Conservation (phyloP, 2,797 vertebrate species). For the Tympanoctomys barrerae region DNA sequence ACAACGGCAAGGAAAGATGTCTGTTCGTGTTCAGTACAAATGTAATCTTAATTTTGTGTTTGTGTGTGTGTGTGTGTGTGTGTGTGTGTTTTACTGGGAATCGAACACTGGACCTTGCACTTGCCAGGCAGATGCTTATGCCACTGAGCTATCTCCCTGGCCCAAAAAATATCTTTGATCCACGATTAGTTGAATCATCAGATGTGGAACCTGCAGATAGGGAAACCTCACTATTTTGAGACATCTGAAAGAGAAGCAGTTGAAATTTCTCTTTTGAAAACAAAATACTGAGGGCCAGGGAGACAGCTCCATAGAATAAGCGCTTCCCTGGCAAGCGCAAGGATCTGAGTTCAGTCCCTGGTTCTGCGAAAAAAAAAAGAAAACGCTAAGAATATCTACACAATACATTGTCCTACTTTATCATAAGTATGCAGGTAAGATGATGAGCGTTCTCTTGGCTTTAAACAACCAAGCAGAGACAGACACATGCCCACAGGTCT, state of each 20-base stretch:
- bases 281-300: neutral
- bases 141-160: too few relatives aligned
- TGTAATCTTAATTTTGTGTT: neutral
- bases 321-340: too few relatives aligned
- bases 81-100: too few relatives aligned
- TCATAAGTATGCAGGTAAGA: too few relatives aligned
- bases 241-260: neutral
- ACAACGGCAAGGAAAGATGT: neutral
- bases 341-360: too few relatives aligned
- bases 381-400: too few relatives aligned
- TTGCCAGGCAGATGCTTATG: too few relatives aligned
- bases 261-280: constrained; percentile 14
- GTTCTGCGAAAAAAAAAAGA: neutral
- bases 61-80: too few relatives aligned
- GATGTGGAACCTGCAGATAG: neutral
- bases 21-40: neutral
- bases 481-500: neutral
- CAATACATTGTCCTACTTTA: too few relatives aligned
- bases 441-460: neutral
- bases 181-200: neutral
- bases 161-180: neutral
- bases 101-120: too few relatives aligned
- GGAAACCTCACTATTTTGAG: neutral
- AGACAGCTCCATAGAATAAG: too few relatives aligned
- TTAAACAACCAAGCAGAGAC: neutral